Conservation (phyloP, 1,140 invertebrate genomes). For the Anadara kagoshimensis region DNA sequence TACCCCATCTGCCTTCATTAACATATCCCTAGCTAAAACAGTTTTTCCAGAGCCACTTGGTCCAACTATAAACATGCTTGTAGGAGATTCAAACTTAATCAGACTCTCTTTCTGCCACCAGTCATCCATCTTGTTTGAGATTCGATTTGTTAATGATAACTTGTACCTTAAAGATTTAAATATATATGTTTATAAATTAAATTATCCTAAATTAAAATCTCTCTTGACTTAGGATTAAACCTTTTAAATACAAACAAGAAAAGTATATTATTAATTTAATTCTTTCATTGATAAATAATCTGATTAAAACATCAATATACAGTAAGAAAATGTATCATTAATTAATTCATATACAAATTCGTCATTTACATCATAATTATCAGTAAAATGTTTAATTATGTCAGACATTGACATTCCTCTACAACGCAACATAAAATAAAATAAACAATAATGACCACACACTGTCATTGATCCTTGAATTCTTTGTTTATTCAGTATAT, state of each 20-base stretch:
- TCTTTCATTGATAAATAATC: not conserved
- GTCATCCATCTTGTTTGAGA: constrained; percentile 1
- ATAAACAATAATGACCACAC: constrained; percentile 37
- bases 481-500: not conserved
- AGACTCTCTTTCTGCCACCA: constrained; percentile 31
- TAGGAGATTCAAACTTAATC: constrained; percentile 27
- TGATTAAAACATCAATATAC: not conserved
- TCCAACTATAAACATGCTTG: constrained; percentile 22
- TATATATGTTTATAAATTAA: not conserved
- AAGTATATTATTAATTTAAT: too few species aligned
- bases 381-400: constrained; percentile 8
- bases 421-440: constrained; percentile 20
- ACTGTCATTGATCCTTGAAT: constrained; percentile 23
- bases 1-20: constrained; percentile 19
- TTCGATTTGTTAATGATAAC: constrained; percentile 3
- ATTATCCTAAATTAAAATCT: not conserved
- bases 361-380: constrained; percentile 20
- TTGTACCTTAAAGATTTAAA: not conserved
- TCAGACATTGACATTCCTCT: constrained; percentile 6
- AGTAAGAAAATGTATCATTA: constrained; percentile 20
- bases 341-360: constrained; percentile 31
- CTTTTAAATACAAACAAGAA: not conserved
- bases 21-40: constrained; percentile 14
- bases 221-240: not conserved
- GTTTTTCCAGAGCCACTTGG: constrained; percentile 25